Conservation (phyloP, 2,113 vertebrate species). For the Dascyllus trimaculatus region DNA sequence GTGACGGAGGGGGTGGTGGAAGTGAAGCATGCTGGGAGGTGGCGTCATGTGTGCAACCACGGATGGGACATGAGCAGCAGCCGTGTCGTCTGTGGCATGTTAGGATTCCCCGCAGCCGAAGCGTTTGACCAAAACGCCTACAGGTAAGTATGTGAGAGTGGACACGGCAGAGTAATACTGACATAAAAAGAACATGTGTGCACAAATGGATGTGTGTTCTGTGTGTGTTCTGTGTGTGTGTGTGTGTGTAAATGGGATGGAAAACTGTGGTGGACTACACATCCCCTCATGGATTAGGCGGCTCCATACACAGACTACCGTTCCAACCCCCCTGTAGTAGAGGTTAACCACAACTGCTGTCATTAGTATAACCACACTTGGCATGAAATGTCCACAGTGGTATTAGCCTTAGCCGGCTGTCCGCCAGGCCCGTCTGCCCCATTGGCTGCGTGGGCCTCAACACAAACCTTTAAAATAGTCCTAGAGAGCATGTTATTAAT, state of each 20-base stretch:
- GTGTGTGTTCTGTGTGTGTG: slow-evolving; percentile 16
- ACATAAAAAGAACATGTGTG: background rate
- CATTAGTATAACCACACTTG: slow-evolving; percentile 73
- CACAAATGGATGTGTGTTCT: slow-evolving; percentile 4
- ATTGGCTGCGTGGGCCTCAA: slow-evolving; percentile 44
- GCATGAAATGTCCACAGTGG: slow-evolving; percentile 52
- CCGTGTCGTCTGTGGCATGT: slow-evolving; percentile 93
- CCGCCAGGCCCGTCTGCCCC: slow-evolving; percentile 46
- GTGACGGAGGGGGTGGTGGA: slow-evolving; percentile 93
- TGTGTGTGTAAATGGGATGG: slow-evolving; percentile 46
- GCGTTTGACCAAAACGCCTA: slow-evolving; percentile 87
- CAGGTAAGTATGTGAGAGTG: slow-evolving; percentile 83
- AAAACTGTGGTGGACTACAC: slow-evolving; percentile 47
- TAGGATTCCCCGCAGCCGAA: slow-evolving; percentile 91
- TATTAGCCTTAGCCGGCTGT: slow-evolving; percentile 34
- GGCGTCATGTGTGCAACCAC: slow-evolving; percentile 92
- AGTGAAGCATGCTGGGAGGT: slow-evolving; percentile 91
- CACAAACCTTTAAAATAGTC: slow-evolving; percentile 58
- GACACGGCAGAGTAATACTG: background rate
- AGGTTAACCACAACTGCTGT: slow-evolving; percentile 65
- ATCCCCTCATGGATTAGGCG: slow-evolving; percentile 38
- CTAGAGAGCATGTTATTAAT: slow-evolving; percentile 74
- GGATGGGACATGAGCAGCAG: slow-evolving; percentile 92
- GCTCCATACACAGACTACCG: slow-evolving; percentile 28
- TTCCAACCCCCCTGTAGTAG: slow-evolving; percentile 60